Percentiles rank a stretch among this genome's conserved stretches.
phyloP scores from a whole-genome alignment of 2,113 vertebrate species.

The Osmerus mordax region DNA sequence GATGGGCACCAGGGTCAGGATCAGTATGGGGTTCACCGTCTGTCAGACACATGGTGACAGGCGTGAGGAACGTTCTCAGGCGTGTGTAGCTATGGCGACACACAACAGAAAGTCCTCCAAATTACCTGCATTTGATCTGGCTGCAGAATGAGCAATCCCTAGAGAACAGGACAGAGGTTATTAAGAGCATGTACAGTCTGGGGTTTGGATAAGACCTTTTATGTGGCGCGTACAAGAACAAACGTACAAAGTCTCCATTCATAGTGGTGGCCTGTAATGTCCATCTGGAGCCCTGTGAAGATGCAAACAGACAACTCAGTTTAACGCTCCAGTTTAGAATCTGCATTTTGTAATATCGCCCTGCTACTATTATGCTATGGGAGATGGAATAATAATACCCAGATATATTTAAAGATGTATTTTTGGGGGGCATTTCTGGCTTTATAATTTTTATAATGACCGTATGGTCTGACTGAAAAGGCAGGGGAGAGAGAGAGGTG shows the following conservation, averaged over 20 bases:
- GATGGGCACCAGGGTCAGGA: slow-evolving; percentile 86
- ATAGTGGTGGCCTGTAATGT: slow-evolving; percentile 91
- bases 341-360: too few species aligned
- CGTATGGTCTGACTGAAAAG: too few species aligned
- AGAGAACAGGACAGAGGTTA: slow-evolving; percentile 29
- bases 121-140: slow-evolving; percentile 97
- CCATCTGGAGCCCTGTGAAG: slow-evolving; percentile 88
- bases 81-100: background rate
- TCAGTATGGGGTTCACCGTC: slow-evolving; percentile 91
- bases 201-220: background rate
- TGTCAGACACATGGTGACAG: slow-evolving; percentile 48
- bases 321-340: background rate
- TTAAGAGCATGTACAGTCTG: background rate
- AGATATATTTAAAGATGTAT: too few species aligned
- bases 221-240: background rate
- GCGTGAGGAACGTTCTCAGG: background rate
- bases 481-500: too few species aligned
- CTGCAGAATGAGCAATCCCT: slow-evolving; percentile 82
- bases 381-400: too few species aligned
- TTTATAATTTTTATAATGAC: too few species aligned
- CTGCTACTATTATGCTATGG: too few species aligned
- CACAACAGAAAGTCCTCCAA: background rate
- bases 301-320: background rate
- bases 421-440: too few species aligned
- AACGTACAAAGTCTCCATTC: slow-evolving; percentile 87